phyloP scores from a whole-genome alignment of 1,140 invertebrate genomes.

The Drosophila biarmipes region DNA sequence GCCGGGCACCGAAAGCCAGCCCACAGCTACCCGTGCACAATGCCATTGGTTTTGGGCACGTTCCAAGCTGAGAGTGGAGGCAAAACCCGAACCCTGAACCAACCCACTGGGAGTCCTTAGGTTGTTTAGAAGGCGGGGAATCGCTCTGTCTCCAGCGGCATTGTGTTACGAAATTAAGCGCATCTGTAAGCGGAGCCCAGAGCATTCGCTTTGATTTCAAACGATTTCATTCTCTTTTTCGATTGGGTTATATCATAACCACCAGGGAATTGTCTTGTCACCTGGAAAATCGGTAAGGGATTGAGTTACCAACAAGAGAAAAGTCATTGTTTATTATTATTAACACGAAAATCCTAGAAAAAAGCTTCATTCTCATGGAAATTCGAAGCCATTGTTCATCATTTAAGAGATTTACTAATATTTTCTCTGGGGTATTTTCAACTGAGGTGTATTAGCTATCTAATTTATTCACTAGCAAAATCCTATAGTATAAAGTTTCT shows the following conservation, averaged over 20 bases:
- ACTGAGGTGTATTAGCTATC: no score
- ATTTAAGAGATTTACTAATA: not conserved
- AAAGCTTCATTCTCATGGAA: no score
- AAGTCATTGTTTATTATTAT: not conserved
- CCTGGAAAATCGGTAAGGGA: not conserved
- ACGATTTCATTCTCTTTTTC: conserved; percentile 20
- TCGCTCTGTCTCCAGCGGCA: conserved; percentile 43
- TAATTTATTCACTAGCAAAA: not conserved
- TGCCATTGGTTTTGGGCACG: conserved; percentile 42
- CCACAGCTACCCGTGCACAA: conserved; percentile 48
- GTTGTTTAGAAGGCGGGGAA: conserved; percentile 22
- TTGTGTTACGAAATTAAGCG: conserved; percentile 68
- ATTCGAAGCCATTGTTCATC: not conserved
- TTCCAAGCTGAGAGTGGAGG: conserved; percentile 10
- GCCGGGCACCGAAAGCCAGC: conserved; percentile 41
- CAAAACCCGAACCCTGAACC: not conserved
- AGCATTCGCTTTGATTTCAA: conserved; percentile 66
- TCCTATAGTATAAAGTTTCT: no score
- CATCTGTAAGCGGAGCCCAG: conserved; percentile 61
- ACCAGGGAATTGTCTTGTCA: not conserved
- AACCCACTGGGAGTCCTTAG: conserved; percentile 47
- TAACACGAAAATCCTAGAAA: not conserved
- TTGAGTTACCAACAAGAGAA: not conserved
- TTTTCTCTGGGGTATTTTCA: no score
- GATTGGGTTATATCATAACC: not conserved